A percentile compares a stretch with the other conserved stretches of the same genome.
Evolutionary conservation across 2,113 vertebrate species (phyloP).

Genomic region (Apodemus sylvaticus): DNA sequence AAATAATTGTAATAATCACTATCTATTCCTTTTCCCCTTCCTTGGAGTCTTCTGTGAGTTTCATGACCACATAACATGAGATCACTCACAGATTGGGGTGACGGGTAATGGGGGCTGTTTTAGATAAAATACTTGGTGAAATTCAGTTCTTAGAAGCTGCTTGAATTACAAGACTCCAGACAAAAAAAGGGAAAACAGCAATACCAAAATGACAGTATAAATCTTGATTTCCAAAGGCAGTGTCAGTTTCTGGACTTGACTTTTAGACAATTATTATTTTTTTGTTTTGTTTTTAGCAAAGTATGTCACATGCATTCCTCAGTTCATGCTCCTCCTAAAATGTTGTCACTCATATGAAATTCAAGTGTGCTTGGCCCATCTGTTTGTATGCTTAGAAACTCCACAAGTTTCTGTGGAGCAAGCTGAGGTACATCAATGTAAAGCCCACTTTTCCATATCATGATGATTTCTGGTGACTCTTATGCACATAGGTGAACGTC

Average conservation of each 20-base stretch:
- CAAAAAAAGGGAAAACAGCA: neutral
- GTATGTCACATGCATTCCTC: neutral
- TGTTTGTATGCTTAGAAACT: constrained; percentile 1
- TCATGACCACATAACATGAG: neutral
- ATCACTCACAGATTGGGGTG: neutral
- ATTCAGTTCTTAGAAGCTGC: constrained; percentile 5
- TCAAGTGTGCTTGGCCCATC: neutral
- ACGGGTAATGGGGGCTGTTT: neutral
- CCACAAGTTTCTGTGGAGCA: neutral
- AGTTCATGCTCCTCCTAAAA: neutral
- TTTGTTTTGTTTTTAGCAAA: neutral
- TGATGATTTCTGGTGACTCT: neutral
- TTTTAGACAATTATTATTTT: neutral
- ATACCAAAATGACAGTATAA: neutral
- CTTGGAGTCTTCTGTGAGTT: neutral
- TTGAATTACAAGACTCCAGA: neutral
- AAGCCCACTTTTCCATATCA: constrained; percentile 50
- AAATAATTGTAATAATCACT: neutral
- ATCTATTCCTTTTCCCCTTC: neutral
- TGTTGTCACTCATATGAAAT: neutral
- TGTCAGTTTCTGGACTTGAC: neutral
- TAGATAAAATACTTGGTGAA: neutral
- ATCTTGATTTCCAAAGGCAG: neutral
- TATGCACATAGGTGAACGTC: neutral
- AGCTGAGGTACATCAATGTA: neutral